Percentiles rank a stretch among this genome's conserved stretches.
Evolutionary conservation across 2,797 vertebrate species (phyloP).

Genomic region (Pangasius djambal): DNA sequence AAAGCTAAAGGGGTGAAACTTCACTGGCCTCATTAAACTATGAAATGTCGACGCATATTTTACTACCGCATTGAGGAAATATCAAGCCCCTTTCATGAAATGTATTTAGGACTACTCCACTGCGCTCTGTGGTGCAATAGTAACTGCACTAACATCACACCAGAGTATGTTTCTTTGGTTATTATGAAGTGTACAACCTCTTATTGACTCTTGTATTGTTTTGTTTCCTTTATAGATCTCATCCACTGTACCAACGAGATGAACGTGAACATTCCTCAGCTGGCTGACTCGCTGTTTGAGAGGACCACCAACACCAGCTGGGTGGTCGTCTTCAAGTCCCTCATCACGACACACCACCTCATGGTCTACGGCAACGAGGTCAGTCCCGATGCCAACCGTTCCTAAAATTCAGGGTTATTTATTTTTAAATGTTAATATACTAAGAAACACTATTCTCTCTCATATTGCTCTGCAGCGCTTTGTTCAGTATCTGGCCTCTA

Average conservation of each 20-base stretch:
- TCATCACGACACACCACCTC: conserved; percentile 98
- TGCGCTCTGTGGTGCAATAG: not conserved
- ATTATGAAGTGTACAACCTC: not conserved
- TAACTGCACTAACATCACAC: not conserved
- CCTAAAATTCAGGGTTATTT: not conserved
- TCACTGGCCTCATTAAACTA: too few relatives aligned
- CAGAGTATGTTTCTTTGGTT: not conserved
- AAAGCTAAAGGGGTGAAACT: too few relatives aligned
- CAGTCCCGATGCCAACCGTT: conserved; percentile 45
- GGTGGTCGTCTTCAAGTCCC: conserved; percentile 99
- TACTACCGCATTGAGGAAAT: not conserved
- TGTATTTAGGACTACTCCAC: not conserved
- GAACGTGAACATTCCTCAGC: conserved; percentile 98
- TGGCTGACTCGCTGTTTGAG: conserved; percentile 98
- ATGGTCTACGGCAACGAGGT: conserved; percentile 99
- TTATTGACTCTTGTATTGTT: not conserved
- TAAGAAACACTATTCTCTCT: not conserved
- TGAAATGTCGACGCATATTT: not conserved
- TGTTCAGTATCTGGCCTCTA: conserved; percentile 99
- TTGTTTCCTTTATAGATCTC: conserved; percentile 74
- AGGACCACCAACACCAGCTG: conserved; percentile 98
- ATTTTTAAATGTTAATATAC: not conserved
- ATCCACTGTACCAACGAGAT: conserved; percentile 99
- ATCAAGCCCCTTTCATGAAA: not conserved
- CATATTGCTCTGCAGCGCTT: conserved; percentile 82